These are phyloP conservation scores for Amphipoea lucens DNA, from an alignment of 2,888 invertebrate species.

Conservation along the genomic window DNA sequence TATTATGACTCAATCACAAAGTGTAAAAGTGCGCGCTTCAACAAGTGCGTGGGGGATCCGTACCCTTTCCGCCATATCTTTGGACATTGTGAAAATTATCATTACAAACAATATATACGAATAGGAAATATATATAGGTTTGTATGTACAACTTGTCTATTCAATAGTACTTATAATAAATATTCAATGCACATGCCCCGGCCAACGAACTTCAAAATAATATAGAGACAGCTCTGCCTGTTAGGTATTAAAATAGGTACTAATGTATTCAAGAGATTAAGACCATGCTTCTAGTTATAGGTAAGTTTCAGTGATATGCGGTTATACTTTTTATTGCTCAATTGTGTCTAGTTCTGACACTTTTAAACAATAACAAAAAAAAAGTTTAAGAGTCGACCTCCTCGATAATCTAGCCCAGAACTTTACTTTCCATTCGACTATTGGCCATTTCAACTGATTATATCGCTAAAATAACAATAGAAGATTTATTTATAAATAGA, in stretches of 20 bases:
- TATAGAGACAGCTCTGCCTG: not conserved
- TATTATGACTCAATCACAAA: slow-evolving; percentile 22
- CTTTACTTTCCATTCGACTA: slow-evolving; percentile 44
- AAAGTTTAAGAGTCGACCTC: slow-evolving; percentile 25
- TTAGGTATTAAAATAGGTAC: slow-evolving; percentile 26
- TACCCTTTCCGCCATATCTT: slow-evolving; percentile 87
- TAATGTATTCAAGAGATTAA: slow-evolving; percentile 33
- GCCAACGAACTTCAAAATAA: slow-evolving; percentile 60
- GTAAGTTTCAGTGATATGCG: slow-evolving; percentile 50
- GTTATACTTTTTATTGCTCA: slow-evolving; percentile 39
- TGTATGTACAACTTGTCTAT: slow-evolving; percentile 40
- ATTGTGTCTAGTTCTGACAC: slow-evolving; percentile 15
- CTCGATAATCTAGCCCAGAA: slow-evolving; percentile 25
- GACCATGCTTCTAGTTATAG: slow-evolving; percentile 14
- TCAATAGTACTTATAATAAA: slow-evolving; percentile 38
- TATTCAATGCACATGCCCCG: slow-evolving; percentile 73
- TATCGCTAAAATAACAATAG: slow-evolving; percentile 68
- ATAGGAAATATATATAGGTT: slow-evolving; percentile 24
- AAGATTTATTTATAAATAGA: slow-evolving; percentile 71
- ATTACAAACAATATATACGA: slow-evolving; percentile 66
- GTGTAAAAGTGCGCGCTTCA: slow-evolving; percentile 80
- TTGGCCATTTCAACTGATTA: slow-evolving; percentile 58
- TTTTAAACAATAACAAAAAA: slow-evolving; percentile 11
- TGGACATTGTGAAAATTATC: slow-evolving; percentile 90
- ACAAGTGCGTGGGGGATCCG: slow-evolving; percentile 86